Conservation (phyloP, 2,113 vertebrate genomes). For the Eonycteris spelaea region DNA sequence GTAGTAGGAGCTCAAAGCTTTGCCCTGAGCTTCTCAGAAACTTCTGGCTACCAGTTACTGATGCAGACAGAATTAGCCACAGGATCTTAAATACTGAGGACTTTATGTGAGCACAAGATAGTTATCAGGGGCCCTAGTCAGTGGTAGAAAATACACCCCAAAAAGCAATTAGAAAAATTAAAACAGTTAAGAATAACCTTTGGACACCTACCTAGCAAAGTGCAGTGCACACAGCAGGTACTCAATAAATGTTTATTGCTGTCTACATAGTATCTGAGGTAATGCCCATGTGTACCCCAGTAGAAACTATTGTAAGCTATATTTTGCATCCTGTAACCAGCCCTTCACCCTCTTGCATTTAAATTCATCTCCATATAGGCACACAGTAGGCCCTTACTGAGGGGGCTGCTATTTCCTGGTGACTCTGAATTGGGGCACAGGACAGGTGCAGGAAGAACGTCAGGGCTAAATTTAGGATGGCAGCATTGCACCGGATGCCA, state of each 20-base stretch:
- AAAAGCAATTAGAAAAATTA: not conserved
- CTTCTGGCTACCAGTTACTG: not conserved
- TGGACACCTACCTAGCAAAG: not conserved
- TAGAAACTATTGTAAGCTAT: not conserved
- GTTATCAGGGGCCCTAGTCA: not conserved
- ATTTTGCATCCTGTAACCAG: not conserved
- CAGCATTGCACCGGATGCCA: not conserved
- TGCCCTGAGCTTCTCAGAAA: not conserved
- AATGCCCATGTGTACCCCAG: not conserved
- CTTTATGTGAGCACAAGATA: not conserved
- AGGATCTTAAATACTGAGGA: not conserved
- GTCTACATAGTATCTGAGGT: not conserved
- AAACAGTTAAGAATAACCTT: not conserved
- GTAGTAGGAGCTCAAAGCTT: not conserved
- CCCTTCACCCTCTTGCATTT: not conserved
- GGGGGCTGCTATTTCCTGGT: not conserved
- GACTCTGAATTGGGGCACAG: not conserved
- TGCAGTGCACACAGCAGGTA: not conserved
- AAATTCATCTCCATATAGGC: not conserved
- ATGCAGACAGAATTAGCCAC: not conserved
- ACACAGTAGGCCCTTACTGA: not conserved
- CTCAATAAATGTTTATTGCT: not conserved
- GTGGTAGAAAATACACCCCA: not conserved
- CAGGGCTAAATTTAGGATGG: not conserved
- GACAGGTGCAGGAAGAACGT: not conserved